Evolutionary conservation across 2,113 vertebrate genomes (phyloP).

Genomic region (Redunca redunca): DNA sequence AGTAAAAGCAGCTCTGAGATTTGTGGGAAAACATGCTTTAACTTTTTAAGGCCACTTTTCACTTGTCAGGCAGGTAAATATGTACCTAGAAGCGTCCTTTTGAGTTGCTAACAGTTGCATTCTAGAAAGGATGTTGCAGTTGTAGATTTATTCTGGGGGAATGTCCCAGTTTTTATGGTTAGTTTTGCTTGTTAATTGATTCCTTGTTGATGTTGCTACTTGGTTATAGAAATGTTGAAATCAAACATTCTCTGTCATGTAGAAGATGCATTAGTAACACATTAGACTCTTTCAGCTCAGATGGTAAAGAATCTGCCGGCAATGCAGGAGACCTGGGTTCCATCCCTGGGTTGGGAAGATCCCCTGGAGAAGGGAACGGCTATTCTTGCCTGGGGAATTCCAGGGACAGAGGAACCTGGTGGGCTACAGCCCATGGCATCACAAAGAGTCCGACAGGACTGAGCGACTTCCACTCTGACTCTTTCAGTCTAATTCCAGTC

Average conservation of each 20-base stretch:
- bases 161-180: background rate
- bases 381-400: background rate
- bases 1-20: background rate
- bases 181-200: background rate
- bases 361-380: background rate
- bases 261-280: background rate
- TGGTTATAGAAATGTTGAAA: background rate
- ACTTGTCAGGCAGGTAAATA: background rate
- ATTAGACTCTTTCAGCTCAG: background rate
- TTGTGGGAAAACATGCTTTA: background rate
- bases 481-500: background rate
- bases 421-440: background rate
- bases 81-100: background rate
- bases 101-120: background rate
- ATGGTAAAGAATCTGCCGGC: background rate
- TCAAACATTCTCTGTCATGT: background rate
- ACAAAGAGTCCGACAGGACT: background rate
- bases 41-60: background rate
- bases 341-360: background rate
- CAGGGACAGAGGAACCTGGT: background rate
- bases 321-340: accelerated
- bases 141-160: background rate
- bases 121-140: background rate
- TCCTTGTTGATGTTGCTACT: background rate
- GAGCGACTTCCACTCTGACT: background rate